These are phyloP conservation scores for Macrochelys suwanniensis DNA, from an alignment of 2,797 vertebrate genomes.

Conservation along the genomic window DNA sequence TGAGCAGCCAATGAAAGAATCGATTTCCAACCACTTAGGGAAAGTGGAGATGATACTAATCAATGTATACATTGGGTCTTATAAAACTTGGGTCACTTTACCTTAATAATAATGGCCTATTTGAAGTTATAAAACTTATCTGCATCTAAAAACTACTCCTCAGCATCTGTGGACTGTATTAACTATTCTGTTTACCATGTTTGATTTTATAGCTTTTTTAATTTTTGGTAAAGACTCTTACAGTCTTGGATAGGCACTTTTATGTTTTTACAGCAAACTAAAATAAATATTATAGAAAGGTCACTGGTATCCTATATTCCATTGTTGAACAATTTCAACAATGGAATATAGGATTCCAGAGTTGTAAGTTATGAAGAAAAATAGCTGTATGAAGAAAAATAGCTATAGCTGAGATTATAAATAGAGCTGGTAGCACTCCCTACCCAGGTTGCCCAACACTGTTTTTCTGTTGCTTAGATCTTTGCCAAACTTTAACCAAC, in stretches of 20 bases:
- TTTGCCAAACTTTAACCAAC: not conserved
- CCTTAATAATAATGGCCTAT: not conserved
- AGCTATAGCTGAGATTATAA: not conserved
- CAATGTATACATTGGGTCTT: not conserved
- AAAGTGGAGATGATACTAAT: not conserved
- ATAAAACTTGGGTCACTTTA: not conserved
- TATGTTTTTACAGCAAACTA: not conserved
- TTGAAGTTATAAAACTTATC: not conserved
- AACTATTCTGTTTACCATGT: not conserved
- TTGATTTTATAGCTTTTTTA: not conserved
- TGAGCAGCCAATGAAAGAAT: not conserved
- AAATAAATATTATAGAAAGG: not conserved
- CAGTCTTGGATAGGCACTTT: no score
- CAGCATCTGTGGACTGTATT: not conserved
- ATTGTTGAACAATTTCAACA: not conserved
- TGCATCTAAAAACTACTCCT: not conserved
- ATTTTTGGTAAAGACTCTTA: not conserved
- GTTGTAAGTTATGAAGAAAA: not conserved
- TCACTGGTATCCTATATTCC: not conserved
- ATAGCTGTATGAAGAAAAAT: not conserved
- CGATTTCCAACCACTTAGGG: not conserved
- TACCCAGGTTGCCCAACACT: not conserved
- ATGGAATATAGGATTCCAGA: not conserved
- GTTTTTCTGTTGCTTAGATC: not conserved
- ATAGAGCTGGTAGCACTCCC: not conserved